Percentiles rank a stretch among this genome's conserved stretches.
Conservation (phyloP, 1,140 invertebrate genomes). For the Sminthurides bifidus region DNA sequence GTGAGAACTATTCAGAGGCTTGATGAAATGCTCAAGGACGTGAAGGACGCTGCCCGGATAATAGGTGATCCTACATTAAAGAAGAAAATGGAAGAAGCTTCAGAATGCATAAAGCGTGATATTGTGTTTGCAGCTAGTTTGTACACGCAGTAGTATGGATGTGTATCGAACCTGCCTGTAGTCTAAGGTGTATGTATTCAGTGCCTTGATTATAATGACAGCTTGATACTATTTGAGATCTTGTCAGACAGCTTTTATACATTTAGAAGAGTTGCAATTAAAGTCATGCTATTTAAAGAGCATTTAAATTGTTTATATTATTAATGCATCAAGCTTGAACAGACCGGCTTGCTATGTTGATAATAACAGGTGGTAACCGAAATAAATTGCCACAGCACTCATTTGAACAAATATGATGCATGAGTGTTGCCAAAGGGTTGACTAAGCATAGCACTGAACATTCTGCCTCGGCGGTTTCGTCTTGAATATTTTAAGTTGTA, state of each 20-base stretch:
- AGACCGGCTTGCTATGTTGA: no score
- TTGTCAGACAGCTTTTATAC: background rate
- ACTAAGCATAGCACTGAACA: no score
- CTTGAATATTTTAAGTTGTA: no score
- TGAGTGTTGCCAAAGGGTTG: no score
- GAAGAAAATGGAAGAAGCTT: slow-evolving; percentile 92
- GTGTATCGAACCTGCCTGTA: no score
- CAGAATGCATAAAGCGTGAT: slow-evolving; percentile 83
- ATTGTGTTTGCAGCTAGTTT: slow-evolving; percentile 97
- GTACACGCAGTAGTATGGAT: slow-evolving; percentile 54
- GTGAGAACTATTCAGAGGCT: slow-evolving; percentile 93
- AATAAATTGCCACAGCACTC: no score
- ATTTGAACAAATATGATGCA: no score
- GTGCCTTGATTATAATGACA: background rate
- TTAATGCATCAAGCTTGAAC: no score
- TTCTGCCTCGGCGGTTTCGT: no score
- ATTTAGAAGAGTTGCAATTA: slow-evolving; percentile 2
- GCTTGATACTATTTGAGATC: background rate
- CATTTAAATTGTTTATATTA: background rate
- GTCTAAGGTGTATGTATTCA: background rate
- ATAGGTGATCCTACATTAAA: slow-evolving; percentile 84
- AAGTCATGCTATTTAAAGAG: background rate
- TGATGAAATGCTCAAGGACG: slow-evolving; percentile 82
- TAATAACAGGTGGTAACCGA: no score
- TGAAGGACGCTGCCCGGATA: slow-evolving; percentile 80